These are phyloP conservation scores for Xylocampa areola DNA, from an alignment of 2,888 invertebrate species.

Conservation along the genomic window DNA sequence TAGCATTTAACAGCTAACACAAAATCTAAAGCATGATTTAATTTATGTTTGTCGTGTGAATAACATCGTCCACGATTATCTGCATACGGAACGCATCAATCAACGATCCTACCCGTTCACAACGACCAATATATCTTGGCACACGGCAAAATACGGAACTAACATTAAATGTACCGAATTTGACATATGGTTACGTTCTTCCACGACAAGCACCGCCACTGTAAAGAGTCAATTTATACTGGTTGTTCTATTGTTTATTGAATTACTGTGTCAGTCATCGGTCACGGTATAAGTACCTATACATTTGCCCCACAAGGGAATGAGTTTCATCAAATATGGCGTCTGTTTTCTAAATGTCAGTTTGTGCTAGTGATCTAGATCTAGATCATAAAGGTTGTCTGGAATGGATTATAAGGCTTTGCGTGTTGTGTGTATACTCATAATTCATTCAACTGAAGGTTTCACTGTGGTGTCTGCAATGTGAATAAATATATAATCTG, in stretches of 20 bases:
- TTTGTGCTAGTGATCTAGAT: constrained; percentile 30
- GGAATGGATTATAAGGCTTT: constrained; percentile 1
- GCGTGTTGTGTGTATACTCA: no score
- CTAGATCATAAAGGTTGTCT: constrained; percentile 17
- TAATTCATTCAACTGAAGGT: no score
- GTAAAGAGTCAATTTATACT: constrained; percentile 5
- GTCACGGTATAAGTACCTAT: constrained; percentile 19
- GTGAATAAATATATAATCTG: no score
- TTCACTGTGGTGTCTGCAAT: no score
- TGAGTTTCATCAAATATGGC: constrained; percentile 31
- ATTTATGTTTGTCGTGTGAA: constrained; percentile 31
- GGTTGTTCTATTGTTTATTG: constrained; percentile 49
- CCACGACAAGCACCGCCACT: constrained; percentile 23
- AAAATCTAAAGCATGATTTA: constrained; percentile 12
- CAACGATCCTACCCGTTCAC: constrained; percentile 31
- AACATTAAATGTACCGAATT: neutral
- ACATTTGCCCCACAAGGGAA: constrained; percentile 23
- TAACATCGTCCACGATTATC: constrained; percentile 23
- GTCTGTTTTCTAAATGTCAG: constrained; percentile 14
- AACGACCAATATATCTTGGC: constrained; percentile 4
- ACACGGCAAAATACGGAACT: constrained; percentile 7
- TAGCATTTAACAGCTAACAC: no score
- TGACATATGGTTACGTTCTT: neutral
- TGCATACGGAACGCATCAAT: constrained; percentile 49
- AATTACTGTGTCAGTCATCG: constrained; percentile 41